These are phyloP conservation scores for Hemibagrus wyckioides DNA, from an alignment of 2,113 vertebrate genomes.

Conservation along the genomic window DNA sequence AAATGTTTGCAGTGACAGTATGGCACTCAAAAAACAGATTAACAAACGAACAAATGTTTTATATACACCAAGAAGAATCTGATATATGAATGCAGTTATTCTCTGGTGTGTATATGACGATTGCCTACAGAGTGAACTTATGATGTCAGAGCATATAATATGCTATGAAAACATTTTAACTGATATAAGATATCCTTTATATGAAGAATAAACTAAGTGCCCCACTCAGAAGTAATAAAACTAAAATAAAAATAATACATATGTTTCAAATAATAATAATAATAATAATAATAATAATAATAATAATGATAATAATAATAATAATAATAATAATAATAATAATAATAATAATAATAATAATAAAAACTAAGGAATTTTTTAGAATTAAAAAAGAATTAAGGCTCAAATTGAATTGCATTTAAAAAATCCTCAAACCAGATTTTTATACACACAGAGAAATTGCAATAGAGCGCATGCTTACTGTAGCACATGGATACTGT, in stretches of 20 bases:
- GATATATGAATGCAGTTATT: neutral
- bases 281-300: too few species aligned
- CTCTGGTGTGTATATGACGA: neutral
- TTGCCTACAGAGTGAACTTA: neutral
- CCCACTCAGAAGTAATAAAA: neutral
- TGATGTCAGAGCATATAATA: neutral
- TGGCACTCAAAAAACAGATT: neutral
- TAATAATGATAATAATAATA: too few species aligned
- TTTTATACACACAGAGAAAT: neutral
- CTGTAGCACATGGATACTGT: constrained; percentile 11
- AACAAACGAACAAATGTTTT: neutral
- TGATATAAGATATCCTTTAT: neutral
- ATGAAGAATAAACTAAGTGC: neutral
- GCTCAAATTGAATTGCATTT: too few species aligned
- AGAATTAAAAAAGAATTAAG: neutral
- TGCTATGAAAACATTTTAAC: neutral
- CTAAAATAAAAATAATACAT: neutral
- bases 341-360: too few species aligned
- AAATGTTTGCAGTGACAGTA: neutral
- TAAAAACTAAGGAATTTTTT: too few species aligned
- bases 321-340: too few species aligned
- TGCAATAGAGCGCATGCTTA: neutral
- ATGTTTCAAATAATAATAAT: too few species aligned
- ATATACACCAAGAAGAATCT: neutral
- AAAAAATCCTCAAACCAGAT: neutral